phyloP scores from a whole-genome alignment of 2,797 vertebrate species.

The Tinamus major region DNA sequence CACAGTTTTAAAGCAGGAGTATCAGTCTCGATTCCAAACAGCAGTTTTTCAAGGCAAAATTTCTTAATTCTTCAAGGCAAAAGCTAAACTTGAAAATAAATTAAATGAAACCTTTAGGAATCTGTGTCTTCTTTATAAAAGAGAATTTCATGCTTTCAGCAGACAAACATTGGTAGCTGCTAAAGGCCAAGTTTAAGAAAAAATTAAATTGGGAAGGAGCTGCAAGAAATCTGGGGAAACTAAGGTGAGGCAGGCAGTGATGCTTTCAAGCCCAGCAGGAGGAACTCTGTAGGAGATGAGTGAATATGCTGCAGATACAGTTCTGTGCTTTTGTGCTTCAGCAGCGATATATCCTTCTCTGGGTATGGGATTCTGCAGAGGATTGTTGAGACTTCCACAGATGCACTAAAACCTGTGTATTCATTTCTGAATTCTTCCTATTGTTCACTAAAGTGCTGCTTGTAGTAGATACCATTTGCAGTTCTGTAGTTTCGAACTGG shows the following conservation, averaged over 20 bases:
- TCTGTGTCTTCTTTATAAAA: neutral
- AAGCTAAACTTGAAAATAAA: neutral
- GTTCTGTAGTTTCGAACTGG: neutral
- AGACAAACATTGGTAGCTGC: neutral
- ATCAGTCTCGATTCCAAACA: neutral
- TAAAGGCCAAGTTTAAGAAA: slow-evolving; percentile 20
- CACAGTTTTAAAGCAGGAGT: neutral
- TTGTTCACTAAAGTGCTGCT: neutral
- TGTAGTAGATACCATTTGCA: neutral
- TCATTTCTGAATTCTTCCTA: neutral
- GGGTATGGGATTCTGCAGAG: neutral
- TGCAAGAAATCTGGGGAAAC: neutral
- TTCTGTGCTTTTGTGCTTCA: neutral
- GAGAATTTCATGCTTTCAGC: neutral
- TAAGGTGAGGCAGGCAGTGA: neutral
- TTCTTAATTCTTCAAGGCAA: slow-evolving; percentile 27
- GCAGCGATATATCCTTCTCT: neutral
- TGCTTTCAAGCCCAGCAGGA: neutral
- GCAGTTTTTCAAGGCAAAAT: neutral
- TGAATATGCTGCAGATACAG: neutral
- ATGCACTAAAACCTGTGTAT: neutral
- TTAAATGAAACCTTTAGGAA: neutral
- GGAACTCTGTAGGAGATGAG: neutral
- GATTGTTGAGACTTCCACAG: neutral
- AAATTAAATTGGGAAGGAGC: neutral